These are phyloP conservation scores for Pollicipes pollicipes DNA, from an alignment of 1,140 invertebrate genomes.

Conservation along the genomic window DNA sequence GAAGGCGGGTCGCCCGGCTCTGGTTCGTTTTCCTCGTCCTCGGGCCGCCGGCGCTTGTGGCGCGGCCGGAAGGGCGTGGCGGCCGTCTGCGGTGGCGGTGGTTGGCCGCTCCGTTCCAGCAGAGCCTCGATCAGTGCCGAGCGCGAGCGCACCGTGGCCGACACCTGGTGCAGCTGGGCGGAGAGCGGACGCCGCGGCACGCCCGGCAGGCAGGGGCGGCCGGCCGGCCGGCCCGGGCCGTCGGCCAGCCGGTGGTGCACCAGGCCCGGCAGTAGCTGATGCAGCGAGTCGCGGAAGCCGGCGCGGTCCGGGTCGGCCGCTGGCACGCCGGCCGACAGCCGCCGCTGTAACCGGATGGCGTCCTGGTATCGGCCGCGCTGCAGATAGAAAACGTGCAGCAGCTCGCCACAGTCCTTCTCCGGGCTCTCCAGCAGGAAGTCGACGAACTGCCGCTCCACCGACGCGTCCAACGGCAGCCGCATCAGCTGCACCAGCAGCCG, in stretches of 20 bases:
- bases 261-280: neutral
- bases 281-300: neutral
- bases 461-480: neutral
- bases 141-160: neutral
- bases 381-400: neutral
- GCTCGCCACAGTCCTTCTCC: neutral
- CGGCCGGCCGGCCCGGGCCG: too few species aligned
- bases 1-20: too few species aligned
- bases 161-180: neutral
- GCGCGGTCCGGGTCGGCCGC: too few species aligned
- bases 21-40: neutral
- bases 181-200: neutral
- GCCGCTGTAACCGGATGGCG: neutral
- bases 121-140: neutral
- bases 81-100: neutral
- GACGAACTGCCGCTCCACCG: neutral
- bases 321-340: neutral
- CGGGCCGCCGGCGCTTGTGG: neutral
- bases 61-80: neutral
- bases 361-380: neutral
- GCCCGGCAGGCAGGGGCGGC: neutral
- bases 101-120: neutral
- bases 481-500: neutral
- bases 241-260: neutral
- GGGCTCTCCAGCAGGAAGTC: neutral